Base-by-base conservation (phyloP, 2,797 vertebrate genomes). In the Acropternis orthonyx region DNA sequence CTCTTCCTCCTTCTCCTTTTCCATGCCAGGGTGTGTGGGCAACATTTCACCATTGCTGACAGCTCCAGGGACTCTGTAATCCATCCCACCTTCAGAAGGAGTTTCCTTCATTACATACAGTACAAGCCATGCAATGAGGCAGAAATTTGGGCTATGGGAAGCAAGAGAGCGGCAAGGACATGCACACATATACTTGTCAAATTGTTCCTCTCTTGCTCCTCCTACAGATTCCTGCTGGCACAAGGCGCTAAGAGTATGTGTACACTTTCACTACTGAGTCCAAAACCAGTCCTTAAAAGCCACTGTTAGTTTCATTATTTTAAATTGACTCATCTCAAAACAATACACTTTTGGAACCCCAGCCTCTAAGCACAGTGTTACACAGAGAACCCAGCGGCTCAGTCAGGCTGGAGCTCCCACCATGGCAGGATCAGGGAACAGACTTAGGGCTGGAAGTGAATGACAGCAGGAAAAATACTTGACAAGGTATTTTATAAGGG, bases 61-160 rank as follows among this genome's bases (percentile, higher is more conserved):
- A 7, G 97, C 92, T 4, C 97, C 97, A 0, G 96, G 97, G 84
- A 97, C 91, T 71, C 91, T 95, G 96, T 89, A 97, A 91, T 98
- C 98, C 98, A 98, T 98, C 68, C 96, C 96, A 96, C 98, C 98
- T 98, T 96, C 83, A 94, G 43, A 95, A 94, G 93, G 74, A 96
- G 79, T 91, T 90, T 80, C 23, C 76, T 91, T 84, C 8, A 1
- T 89, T 88, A 91, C 1, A 2, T 59, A 77, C 85, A 79, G 67
- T 72, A 83, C 37, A 55, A 89, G 56, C 49, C 92, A 55, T 4
- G 13, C 36, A 88, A 80, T 6, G 15, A 88, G 66, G 69, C 34
- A 72, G 76, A 88, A 85, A 76, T 49, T 1, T 37, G 41, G 77
- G 69, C 52, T 72, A 7, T 1, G 3, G 62, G 36, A 88, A 28